These are phyloP conservation scores for Myotis daubentonii DNA, from an alignment of 2,797 vertebrate species.

Conservation along the genomic window DNA sequence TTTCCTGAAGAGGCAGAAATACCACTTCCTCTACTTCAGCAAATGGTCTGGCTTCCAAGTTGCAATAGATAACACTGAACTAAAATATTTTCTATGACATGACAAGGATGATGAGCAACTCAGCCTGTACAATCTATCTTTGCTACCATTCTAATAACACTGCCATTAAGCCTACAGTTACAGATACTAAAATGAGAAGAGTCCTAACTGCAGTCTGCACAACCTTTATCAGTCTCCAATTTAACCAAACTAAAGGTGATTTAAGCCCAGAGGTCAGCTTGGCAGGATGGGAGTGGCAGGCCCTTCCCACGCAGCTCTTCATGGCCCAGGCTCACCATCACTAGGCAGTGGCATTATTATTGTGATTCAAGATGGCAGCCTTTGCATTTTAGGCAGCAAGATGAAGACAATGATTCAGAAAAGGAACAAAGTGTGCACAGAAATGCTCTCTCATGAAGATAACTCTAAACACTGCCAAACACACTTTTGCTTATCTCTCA, in stretches of 20 bases:
- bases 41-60: background rate
- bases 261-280: background rate
- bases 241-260: background rate
- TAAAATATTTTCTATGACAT: background rate
- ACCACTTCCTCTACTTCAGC: background rate
- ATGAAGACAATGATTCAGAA: background rate
- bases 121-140: background rate
- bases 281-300: background rate
- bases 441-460: background rate
- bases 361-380: background rate
- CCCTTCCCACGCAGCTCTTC: background rate
- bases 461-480: background rate
- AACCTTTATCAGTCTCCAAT: background rate
- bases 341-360: background rate
- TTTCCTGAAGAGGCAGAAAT: background rate
- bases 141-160: background rate
- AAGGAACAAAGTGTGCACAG: background rate
- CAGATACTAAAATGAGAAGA: background rate
- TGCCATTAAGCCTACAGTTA: background rate
- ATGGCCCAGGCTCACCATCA: background rate
- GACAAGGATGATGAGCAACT: background rate
- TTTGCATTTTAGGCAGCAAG: background rate
- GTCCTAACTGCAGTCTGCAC: background rate
- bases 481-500: background rate
- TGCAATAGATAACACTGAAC: background rate